Evolutionary conservation across 2,797 vertebrate species (phyloP), one percentile per base, ranked within the genome.

Genomic region (Leptodactylus fallax): DNA sequence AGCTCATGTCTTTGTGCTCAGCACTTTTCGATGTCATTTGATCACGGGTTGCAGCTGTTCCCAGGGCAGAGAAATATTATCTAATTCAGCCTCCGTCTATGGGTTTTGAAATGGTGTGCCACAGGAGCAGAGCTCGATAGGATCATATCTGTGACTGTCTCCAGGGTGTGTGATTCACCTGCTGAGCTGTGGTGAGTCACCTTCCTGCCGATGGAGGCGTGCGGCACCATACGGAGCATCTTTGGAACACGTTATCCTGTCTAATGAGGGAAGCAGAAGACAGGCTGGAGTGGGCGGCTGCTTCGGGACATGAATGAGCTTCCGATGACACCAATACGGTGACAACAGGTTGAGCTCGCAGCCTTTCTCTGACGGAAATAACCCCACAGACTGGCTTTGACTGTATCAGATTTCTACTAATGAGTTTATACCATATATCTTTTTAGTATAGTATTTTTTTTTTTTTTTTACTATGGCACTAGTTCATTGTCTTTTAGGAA

Each of bases 231-330:
- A 81, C 58, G 89, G 74, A 85, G 77, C 82, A 77, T 90, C 87
- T 87, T 79, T 89, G 87, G 77, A 85, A 87, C 77, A 78, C 80
- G 85, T 86, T 85, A 60, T 88, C 58, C 63, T 72, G 71, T 87
- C 36, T 89, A 78, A 87, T 84, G 82, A 87, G 53, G 61, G 74
- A 83, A 87, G 85, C 61, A 88, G 76, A 81, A 87, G 86, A 84
- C 79, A 89, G 81, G 87, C 85, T 90, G 88, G 85, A 83, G 88
- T 89, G 84, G 88, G 88, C 69, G 88, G 79, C 79, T 69, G 88
- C 88, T 77, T 82, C 78, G 53, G 79, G 88, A 89, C 88, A 86
- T 86, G 88, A 89, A 89, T 89, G 88, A 86, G 84, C 88, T 89
- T 86, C 84, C 88, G 87, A 74, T 85, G 87, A 85, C 83, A 81